A percentile compares a stretch with the other conserved stretches of the same genome.
These are phyloP conservation scores for Buceros bicornis DNA, from an alignment of 2,797 vertebrate genomes.

Conservation along the genomic window DNA sequence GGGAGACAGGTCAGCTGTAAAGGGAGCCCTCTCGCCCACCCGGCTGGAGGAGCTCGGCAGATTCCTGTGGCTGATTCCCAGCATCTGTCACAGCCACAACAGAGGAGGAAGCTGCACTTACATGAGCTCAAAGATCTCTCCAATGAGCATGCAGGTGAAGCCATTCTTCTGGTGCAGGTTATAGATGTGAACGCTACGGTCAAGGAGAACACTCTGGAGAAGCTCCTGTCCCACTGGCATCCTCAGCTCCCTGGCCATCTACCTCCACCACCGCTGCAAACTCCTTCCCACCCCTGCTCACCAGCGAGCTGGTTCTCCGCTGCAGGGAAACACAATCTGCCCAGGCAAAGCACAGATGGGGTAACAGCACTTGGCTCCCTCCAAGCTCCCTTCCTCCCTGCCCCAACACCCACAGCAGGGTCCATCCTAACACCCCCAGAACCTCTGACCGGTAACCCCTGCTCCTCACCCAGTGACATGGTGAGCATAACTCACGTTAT, in stretches of 20 bases:
- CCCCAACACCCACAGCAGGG: not conserved
- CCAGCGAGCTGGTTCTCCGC: not conserved
- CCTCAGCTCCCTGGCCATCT: not conserved
- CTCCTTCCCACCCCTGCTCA: not conserved
- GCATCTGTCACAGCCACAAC: not conserved
- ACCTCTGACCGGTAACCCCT: not conserved
- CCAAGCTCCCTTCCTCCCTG: not conserved
- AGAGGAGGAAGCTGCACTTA: constrained; percentile 79
- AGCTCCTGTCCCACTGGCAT: not conserved
- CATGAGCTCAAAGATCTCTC: constrained; percentile 97
- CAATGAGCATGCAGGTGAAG: constrained; percentile 97
- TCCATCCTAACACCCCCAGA: not conserved
- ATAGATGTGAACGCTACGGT: constrained; percentile 87
- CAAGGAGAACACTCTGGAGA: constrained; percentile 80
- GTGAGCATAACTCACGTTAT: not conserved
- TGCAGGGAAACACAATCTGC: not conserved
- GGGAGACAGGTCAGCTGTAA: not conserved
- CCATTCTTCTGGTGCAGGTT: constrained; percentile 99
- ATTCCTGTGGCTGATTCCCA: not conserved
- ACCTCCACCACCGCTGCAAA: not conserved
- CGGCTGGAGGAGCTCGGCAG: not conserved
- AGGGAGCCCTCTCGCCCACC: not conserved
- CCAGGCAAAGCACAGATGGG: not conserved
- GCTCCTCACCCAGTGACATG: not conserved
- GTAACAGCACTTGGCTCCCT: not conserved